Evolutionary conservation across 2,888 invertebrate species (phyloP).

Genomic region (Onchidella celtica): DNA sequence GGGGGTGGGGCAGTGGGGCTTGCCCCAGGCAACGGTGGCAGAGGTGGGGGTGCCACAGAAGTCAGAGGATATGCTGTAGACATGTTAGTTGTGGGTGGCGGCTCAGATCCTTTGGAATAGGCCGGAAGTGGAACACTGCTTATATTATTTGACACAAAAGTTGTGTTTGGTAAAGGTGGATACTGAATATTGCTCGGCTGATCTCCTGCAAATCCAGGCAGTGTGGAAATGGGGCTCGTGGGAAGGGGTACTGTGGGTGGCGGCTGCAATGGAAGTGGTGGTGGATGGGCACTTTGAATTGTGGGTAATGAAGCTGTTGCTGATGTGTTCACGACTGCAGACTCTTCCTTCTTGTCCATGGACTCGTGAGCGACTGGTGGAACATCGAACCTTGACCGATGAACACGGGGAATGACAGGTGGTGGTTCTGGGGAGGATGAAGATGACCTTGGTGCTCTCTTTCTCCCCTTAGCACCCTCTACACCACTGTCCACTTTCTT

Average conservation of each 20-base stretch:
- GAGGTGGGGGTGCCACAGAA: not conserved
- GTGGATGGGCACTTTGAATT: not conserved
- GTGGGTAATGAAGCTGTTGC: not conserved
- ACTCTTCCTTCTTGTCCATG: too few species aligned
- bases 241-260: not conserved
- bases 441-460: slow-evolving; percentile 36
- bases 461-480: not conserved
- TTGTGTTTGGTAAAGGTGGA: not conserved
- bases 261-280: slow-evolving; percentile 22
- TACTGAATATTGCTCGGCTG: not conserved
- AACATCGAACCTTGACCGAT: slow-evolving; percentile 34
- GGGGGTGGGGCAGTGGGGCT: not conserved
- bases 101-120: not conserved
- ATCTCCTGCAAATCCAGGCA: not conserved
- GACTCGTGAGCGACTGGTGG: slow-evolving; percentile 10
- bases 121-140: not conserved
- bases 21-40: slow-evolving; percentile 3
- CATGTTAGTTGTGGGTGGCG: not conserved
- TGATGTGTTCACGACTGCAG: too few species aligned
- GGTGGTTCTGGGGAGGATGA: slow-evolving; percentile 47
- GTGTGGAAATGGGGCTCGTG: slow-evolving; percentile 13
- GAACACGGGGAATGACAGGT: slow-evolving; percentile 35
- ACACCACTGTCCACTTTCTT: not conserved
- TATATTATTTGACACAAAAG: not conserved
- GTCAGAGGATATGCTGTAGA: not conserved